Base-by-base conservation (phyloP, 2,888 invertebrate genomes). In the Ptilodon capucinus region DNA sequence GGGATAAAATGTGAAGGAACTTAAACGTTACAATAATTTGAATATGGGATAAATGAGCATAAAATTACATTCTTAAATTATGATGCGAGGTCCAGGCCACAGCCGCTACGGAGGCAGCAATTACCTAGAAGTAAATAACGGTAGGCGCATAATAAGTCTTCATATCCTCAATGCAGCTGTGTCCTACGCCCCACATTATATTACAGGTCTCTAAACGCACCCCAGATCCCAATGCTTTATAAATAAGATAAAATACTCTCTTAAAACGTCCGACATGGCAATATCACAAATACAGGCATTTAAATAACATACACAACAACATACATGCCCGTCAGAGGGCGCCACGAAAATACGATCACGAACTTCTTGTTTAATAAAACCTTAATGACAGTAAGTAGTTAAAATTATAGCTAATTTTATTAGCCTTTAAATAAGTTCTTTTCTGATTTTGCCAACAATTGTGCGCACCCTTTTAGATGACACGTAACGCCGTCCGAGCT, bases 1-100 rank as follows among this genome's bases (percentile, higher is more conserved):
- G 51, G 48, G 51, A 64, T 62, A 60, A 54, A 60, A 56, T 51
- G 45, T 55, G 53, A 61, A 62, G 55, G 47, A 62, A 67, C 50
- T 48, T 48, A 51, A n/a, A 60, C 51, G 49, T 53, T 59, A 40
- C 46, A 59, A 54, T 49, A 57, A 44, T 61, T 68, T 65, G 54
- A 64, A 63, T 55, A 44, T 46, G 46, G 46, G 34, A 54, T 49
- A 44, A 45, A 38, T 51, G 46, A 44, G 19, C 34, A 45, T 54
- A 40, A 32, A 46, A 35, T 44, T 6, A 35, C 28, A 45, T 32
- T 18, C 32, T 50, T 40, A 44, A 40, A 36, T 34, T 36, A 41
- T n/a, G 38, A 23, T 42, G 28, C 21, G 46, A 32, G 49, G 34
- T 50, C 49, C 46, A 52, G 45, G 34, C 6, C 25, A 46, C 17